These are phyloP conservation scores for Saccostrea glomerata DNA, from an alignment of 1,140 invertebrate species.

Conservation along the genomic window DNA sequence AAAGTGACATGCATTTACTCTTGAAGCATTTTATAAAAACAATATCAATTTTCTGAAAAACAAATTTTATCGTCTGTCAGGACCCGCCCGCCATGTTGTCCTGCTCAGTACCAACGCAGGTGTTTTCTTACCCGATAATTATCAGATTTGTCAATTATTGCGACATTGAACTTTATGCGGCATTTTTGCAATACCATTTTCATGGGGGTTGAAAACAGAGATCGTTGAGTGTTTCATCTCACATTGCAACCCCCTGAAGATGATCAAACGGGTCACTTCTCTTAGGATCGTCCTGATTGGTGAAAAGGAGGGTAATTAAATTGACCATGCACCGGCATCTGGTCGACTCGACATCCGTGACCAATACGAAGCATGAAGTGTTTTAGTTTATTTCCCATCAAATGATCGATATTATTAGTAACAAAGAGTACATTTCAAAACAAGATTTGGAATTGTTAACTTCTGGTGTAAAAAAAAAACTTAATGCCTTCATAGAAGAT, in stretches of 20 bases:
- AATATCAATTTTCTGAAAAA: not conserved
- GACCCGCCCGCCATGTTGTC: not conserved
- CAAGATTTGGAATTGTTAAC: too few relatives aligned
- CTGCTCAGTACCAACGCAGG: not conserved
- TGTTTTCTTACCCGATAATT: not conserved
- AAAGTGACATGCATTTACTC: too few relatives aligned
- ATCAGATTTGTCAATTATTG: slow-evolving; percentile 17
- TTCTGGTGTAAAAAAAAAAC: too few relatives aligned
- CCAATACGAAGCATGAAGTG: not conserved
- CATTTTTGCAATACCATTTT: not conserved
- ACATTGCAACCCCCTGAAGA: not conserved
- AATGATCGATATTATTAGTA: not conserved
- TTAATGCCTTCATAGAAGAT: too few relatives aligned
- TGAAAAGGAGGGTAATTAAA: not conserved
- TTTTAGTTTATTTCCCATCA: not conserved
- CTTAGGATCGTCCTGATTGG: not conserved
- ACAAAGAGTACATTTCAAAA: not conserved
- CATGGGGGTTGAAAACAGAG: slow-evolving; percentile 13
- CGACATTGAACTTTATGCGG: slow-evolving; percentile 9
- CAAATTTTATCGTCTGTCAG: not conserved
- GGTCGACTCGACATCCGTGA: not conserved
- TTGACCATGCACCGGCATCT: not conserved
- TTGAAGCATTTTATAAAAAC: too few relatives aligned
- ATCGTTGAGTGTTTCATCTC: not conserved
- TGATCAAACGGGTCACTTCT: not conserved